Evolutionary conservation across 2,888 invertebrate genomes (phyloP).

Genomic region (Agonopterix subpropinquella): DNA sequence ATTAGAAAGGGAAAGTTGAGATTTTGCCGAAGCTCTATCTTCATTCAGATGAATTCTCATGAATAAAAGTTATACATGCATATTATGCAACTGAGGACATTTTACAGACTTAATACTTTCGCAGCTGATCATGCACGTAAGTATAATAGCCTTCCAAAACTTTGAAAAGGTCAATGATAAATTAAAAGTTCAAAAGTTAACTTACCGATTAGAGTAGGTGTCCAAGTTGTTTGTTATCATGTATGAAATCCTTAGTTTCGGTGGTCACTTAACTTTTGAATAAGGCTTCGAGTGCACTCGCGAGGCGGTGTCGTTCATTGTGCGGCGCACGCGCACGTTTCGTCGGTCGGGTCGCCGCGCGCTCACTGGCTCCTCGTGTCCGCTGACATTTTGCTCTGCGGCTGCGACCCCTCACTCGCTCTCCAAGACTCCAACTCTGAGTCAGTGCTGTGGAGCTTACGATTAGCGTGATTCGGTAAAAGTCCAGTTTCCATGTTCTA

Average conservation of each 20-base stretch:
- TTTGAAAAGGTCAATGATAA: constrained; percentile 25
- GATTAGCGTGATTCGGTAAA: background rate
- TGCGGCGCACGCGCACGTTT: constrained; percentile 46
- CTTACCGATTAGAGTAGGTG: constrained; percentile 27
- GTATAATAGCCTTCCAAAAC: constrained; percentile 17
- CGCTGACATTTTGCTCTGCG: constrained; percentile 13
- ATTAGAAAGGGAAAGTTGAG: constrained; percentile 47
- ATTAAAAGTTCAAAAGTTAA: constrained; percentile 2
- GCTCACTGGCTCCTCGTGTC: constrained; percentile 39
- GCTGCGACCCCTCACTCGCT: constrained; percentile 21
- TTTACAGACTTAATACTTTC: constrained; percentile 39
- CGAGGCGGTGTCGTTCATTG: constrained; percentile 46
- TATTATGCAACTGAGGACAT: constrained; percentile 23
- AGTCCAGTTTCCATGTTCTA: background rate
- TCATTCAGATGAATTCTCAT: constrained; percentile 8
- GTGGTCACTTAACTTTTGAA: constrained; percentile 48
- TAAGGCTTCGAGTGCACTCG: constrained; percentile 51
- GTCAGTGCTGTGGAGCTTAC: constrained; percentile 11
- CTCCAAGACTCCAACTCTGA: constrained; percentile 20
- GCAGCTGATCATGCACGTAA: constrained; percentile 47
- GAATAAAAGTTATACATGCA: background rate
- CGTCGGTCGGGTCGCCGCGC: constrained; percentile 50
- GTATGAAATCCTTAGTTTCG: constrained; percentile 50
- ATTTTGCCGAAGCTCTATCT: constrained; percentile 12
- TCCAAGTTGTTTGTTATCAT: constrained; percentile 12